phyloP scores from a whole-genome alignment of 2,888 invertebrate species.

The Physocephala rufipes region DNA sequence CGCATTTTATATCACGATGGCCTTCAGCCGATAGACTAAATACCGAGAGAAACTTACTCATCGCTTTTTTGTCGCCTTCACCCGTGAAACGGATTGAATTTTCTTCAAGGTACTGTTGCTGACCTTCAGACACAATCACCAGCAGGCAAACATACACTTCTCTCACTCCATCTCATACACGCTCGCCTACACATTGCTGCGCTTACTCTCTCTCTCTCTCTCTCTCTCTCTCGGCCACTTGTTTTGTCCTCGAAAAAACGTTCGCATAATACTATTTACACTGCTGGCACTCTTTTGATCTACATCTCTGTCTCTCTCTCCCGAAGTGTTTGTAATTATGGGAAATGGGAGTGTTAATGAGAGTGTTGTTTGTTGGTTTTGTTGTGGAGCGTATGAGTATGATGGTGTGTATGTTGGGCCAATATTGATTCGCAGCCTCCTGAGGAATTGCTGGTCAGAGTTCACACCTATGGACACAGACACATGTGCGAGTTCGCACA shows the following conservation, averaged over 20 bases:
- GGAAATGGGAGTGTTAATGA: too few relatives aligned
- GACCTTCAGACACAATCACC: not conserved
- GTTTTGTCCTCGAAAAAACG: not conserved
- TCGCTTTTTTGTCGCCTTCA: slow-evolving; percentile 13
- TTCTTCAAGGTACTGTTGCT: not conserved
- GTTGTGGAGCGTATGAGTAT: too few relatives aligned
- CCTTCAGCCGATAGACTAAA: slow-evolving; percentile 4
- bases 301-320: too few relatives aligned
- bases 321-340: not conserved
- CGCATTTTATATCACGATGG: not conserved
- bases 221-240: not conserved
- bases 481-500: too few relatives aligned
- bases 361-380: too few relatives aligned
- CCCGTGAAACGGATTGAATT: slow-evolving; percentile 5
- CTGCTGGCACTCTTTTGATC: slow-evolving; percentile 4
- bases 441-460: too few relatives aligned
- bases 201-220: not conserved
- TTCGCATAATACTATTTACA: not conserved
- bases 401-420: too few relatives aligned
- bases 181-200: not conserved
- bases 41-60: not conserved
- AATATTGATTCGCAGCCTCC: too few relatives aligned
- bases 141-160: not conserved
- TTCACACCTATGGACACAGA: too few relatives aligned
- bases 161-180: not conserved